A percentile compares a stretch with the other conserved stretches of the same genome.
Conservation (phyloP, 2,888 invertebrate species). For the Agrotis segetum region DNA sequence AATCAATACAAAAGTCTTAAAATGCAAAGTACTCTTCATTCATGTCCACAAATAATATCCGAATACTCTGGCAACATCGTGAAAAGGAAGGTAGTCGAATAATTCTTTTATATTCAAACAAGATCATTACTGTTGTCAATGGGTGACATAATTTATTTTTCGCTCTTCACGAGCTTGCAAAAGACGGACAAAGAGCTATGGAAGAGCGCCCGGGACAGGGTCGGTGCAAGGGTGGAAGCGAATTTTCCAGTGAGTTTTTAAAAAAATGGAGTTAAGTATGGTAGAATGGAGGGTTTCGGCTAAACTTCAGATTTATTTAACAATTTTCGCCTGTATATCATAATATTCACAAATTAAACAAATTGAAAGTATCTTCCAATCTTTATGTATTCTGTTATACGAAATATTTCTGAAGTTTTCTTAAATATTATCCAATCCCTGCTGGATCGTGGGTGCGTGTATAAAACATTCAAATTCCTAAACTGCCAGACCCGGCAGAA, state of each 20-base stretch:
- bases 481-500: too few relatives aligned
- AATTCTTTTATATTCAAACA: conserved; percentile 65
- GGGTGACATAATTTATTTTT: conserved; percentile 72
- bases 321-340: too few relatives aligned
- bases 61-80: conserved; percentile 13
- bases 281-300: too few relatives aligned
- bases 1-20: conserved; percentile 15
- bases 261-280: too few relatives aligned
- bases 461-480: too few relatives aligned
- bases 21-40: conserved; percentile 4
- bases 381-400: too few relatives aligned
- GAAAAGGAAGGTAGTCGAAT: conserved; percentile 42
- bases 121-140: conserved; percentile 72
- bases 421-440: too few relatives aligned
- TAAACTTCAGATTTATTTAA: not conserved
- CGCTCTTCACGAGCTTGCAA: conserved; percentile 61
- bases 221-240: conserved; percentile 39
- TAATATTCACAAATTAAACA: too few relatives aligned
- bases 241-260: too few relatives aligned
- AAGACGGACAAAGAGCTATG: conserved; percentile 63
- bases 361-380: too few relatives aligned
- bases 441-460: too few relatives aligned
- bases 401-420: too few relatives aligned
- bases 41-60: conserved; percentile 20
- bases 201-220: conserved; percentile 45